Conservation (phyloP, 53 echinoderm and acorn worm genomes). For the Patiria pectinifera region DNA sequence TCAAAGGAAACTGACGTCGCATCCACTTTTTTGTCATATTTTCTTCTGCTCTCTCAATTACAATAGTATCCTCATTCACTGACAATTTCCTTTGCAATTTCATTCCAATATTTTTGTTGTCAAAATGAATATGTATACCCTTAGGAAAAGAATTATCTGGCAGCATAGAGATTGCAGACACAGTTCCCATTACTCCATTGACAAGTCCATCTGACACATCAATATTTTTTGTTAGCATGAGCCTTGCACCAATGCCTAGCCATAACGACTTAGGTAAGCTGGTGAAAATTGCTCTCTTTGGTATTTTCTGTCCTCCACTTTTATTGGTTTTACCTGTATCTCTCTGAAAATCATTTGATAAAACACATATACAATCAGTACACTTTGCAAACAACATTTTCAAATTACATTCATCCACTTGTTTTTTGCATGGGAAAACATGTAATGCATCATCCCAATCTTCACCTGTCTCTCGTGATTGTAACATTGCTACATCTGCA, state of each 20-base stretch:
- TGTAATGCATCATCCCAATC: slow-evolving; percentile 58
- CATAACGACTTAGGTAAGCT: not conserved
- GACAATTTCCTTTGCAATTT: not conserved
- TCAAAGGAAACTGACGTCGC: slow-evolving; percentile 67
- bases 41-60: slow-evolving; percentile 16
- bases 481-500: slow-evolving; percentile 42
- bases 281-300: not conserved
- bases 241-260: slow-evolving; percentile 38
- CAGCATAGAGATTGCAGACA: not conserved
- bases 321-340: slow-evolving; percentile 2
- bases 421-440: slow-evolving; percentile 61
- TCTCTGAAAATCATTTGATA: slow-evolving; percentile 50
- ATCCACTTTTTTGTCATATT: not conserved
- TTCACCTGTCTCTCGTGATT: slow-evolving; percentile 52
- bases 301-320: slow-evolving; percentile 3
- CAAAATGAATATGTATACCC: slow-evolving; percentile 9
- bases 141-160: slow-evolving; percentile 26
- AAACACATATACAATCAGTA: slow-evolving; percentile 46
- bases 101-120: slow-evolving; percentile 22
- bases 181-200: slow-evolving; percentile 39
- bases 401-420: slow-evolving; percentile 69
- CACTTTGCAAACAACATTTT: slow-evolving; percentile 59
- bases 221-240: not conserved
- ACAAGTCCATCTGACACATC: too few species aligned
- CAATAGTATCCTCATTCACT: not conserved